Evolutionary conservation across 2,888 invertebrate species (phyloP).

Genomic region (Serripes groenlandicus): DNA sequence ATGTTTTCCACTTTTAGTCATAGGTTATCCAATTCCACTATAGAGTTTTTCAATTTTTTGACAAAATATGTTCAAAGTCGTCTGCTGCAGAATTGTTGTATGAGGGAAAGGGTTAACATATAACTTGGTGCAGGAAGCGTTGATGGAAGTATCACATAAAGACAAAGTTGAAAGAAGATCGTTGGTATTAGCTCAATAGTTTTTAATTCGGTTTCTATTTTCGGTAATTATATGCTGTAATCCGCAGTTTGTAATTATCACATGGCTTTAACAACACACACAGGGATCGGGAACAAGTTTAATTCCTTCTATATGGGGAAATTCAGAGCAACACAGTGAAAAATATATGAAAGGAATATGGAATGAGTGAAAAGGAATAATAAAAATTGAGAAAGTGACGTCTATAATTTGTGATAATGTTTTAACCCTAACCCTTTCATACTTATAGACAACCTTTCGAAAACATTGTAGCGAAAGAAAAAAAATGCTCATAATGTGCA

Average conservation of each 20-base stretch:
- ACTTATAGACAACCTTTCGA: neutral
- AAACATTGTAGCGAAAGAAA: neutral
- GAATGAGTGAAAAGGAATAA: neutral
- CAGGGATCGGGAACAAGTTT: neutral
- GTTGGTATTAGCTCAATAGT: no score
- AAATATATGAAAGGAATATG: no score
- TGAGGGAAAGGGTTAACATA: no score
- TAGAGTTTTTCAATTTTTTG: no score
- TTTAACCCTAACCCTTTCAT: neutral
- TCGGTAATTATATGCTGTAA: neutral
- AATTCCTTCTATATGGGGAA: neutral
- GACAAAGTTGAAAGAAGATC: no score
- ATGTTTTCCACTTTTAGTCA: no score
- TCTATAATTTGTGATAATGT: neutral
- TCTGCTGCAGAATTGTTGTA: no score
- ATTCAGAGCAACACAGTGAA: neutral
- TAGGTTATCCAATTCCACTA: no score
- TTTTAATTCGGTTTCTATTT: constrained; percentile 14
- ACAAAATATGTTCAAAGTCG: no score
- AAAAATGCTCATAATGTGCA: neutral
- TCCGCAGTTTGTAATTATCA: neutral
- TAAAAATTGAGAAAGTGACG: no score
- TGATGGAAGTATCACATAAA: no score
- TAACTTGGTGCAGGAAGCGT: no score
- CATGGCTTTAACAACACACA: constrained; percentile 6